Percentiles rank a stretch among this genome's conserved stretches.
Conservation (phyloP, 2,888 invertebrate species). For the Lasioglossum leucozonium region DNA sequence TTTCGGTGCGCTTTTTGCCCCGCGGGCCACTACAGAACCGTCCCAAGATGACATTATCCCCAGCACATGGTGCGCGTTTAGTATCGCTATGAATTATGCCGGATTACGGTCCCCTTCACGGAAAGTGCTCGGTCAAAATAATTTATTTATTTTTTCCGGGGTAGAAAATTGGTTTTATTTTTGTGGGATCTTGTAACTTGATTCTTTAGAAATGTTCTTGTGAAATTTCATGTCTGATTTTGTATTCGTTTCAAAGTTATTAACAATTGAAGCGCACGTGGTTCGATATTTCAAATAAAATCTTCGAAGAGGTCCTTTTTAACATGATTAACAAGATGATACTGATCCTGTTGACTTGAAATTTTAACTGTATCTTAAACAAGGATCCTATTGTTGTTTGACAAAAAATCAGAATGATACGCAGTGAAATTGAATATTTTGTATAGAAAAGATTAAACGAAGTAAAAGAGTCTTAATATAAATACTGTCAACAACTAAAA, state of each 20-base stretch:
- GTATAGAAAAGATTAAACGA: too few relatives aligned
- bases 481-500: too few relatives aligned
- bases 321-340: not conserved
- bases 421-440: too few relatives aligned
- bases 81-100: not conserved
- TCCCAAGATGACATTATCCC: constrained; percentile 1
- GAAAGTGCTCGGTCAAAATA: not conserved
- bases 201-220: not conserved
- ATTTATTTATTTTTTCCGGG: not conserved
- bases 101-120: not conserved
- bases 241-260: too few relatives aligned
- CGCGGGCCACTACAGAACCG: not conserved
- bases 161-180: not conserved
- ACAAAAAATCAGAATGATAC: too few relatives aligned
- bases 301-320: not conserved
- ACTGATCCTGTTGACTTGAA: too few relatives aligned
- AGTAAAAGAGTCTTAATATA: too few relatives aligned
- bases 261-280: too few relatives aligned
- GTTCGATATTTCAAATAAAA: too few relatives aligned
- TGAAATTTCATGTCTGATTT: not conserved
- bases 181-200: not conserved
- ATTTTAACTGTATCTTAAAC: too few relatives aligned
- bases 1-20: constrained; percentile 25
- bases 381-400: too few relatives aligned
- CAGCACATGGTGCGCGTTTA: not conserved